A percentile compares a stretch with the other conserved stretches of the same genome.
phyloP scores from a whole-genome alignment of 1,140 invertebrate species.

The Aphelenchoides avenae region DNA sequence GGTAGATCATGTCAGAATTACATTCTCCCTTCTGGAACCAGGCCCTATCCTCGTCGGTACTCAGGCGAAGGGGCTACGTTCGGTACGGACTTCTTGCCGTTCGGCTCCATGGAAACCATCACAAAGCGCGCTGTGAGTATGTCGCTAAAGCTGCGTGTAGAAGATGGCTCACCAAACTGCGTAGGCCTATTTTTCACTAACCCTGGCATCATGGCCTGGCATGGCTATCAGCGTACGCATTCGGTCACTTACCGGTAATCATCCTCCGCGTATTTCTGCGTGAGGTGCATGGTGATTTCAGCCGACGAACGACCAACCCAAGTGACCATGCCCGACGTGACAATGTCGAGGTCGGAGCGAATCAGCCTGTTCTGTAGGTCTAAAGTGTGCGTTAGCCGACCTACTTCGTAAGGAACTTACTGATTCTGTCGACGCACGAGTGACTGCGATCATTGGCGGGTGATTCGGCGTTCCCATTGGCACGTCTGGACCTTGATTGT shows the following conservation, averaged over 20 bases:
- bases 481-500: slow-evolving; percentile 65
- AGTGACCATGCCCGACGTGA: slow-evolving; percentile 71
- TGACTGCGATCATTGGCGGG: slow-evolving; percentile 71
- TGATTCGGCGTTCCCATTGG: slow-evolving; percentile 50
- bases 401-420: no score
- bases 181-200: no score
- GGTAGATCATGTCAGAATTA: no score
- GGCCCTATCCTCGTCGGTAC: slow-evolving; percentile 67
- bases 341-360: slow-evolving; percentile 67
- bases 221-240: no score
- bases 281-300: slow-evolving; percentile 70
- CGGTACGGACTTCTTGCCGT: slow-evolving; percentile 59
- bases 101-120: slow-evolving; percentile 72
- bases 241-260: slow-evolving; percentile 64
- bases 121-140: slow-evolving; percentile 70
- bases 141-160: slow-evolving; percentile 20
- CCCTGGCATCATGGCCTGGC: no score
- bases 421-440: slow-evolving; percentile 72
- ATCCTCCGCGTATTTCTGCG: slow-evolving; percentile 63
- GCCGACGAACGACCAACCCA: slow-evolving; percentile 73
- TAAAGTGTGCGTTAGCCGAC: no score
- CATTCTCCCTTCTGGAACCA: slow-evolving; percentile 67
- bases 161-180: no score
- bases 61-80: slow-evolving; percentile 61
- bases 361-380: slow-evolving; percentile 49